Evolutionary conservation across 2,797 vertebrate species (phyloP).

Genomic region (Neosalanx taihuensis): DNA sequence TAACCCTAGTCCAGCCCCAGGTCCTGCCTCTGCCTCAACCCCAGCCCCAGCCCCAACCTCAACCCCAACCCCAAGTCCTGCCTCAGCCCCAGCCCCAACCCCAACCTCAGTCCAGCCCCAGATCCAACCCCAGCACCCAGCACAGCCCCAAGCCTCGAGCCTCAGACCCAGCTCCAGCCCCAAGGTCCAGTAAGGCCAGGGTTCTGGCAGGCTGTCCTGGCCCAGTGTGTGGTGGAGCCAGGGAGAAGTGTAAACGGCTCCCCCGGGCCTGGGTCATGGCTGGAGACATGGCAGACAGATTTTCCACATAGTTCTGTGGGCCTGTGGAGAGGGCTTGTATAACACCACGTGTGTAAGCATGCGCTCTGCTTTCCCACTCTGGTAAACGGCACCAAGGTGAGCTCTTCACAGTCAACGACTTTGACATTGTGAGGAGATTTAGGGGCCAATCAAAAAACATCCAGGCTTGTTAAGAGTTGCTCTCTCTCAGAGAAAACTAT

Average conservation of each 20-base stretch:
- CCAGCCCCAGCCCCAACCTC: slow-evolving; percentile 7
- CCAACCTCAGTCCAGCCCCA: neutral
- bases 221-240: slow-evolving; percentile 22
- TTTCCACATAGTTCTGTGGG: slow-evolving; percentile 57
- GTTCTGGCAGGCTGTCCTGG: slow-evolving; percentile 42
- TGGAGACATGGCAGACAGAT: slow-evolving; percentile 52
- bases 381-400: slow-evolving; percentile 39
- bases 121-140: slow-evolving; percentile 13
- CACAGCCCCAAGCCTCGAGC: slow-evolving; percentile 9
- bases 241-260: slow-evolving; percentile 47
- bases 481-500: neutral
- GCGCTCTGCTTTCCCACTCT: slow-evolving; percentile 33
- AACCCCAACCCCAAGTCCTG: slow-evolving; percentile 11
- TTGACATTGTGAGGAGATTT: slow-evolving; percentile 28
- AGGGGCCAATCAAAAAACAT: slow-evolving; percentile 32
- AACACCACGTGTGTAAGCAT: slow-evolving; percentile 34
- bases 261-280: slow-evolving; percentile 43
- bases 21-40: no score
- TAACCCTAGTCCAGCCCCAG: no score
- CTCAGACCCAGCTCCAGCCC: slow-evolving; percentile 12
- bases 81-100: no score
- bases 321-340: slow-evolving; percentile 41
- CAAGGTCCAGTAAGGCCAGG: slow-evolving; percentile 5
- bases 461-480: neutral
- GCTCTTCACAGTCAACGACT: slow-evolving; percentile 38